Evolutionary conservation across 1,140 invertebrate species (phyloP).

Genomic region (Hirudo medicinalis): DNA sequence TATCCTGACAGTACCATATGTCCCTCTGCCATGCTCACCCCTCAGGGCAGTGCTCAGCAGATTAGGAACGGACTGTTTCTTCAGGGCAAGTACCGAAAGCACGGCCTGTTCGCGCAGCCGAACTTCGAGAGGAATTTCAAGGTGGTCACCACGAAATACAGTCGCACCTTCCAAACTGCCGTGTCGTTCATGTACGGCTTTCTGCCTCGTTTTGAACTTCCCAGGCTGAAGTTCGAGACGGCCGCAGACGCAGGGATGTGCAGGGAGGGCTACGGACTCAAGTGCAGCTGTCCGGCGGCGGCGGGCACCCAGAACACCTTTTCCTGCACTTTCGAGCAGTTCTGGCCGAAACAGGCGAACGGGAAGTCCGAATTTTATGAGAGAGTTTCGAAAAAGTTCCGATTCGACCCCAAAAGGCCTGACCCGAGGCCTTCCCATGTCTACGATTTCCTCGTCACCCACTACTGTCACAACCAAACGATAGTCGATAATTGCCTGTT

Average conservation of each 20-base stretch:
- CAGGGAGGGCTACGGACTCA: constrained; percentile 42
- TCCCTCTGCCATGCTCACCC: constrained; percentile 58
- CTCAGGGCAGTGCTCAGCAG: constrained; percentile 56
- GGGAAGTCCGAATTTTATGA: background rate
- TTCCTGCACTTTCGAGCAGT: constrained; percentile 24
- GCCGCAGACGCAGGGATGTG: constrained; percentile 29
- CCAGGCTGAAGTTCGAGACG: constrained; percentile 44
- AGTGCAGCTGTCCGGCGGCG: constrained; percentile 53
- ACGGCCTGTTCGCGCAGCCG: constrained; percentile 43
- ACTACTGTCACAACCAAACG: constrained; percentile 64
- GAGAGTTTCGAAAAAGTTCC: background rate
- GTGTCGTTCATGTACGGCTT: constrained; percentile 64
- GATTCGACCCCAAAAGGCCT: too few species aligned
- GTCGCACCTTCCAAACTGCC: constrained; percentile 75
- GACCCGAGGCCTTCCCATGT: constrained; percentile 13
- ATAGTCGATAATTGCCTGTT: constrained; percentile 46
- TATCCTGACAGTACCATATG: constrained; percentile 51
- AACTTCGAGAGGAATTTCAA: constrained; percentile 50
- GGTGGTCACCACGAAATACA: constrained; percentile 65
- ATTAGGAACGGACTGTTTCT: constrained; percentile 60
- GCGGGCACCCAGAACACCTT: constrained; percentile 23
- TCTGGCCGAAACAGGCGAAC: background rate
- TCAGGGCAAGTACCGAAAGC: constrained; percentile 53
- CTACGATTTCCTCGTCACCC: constrained; percentile 62
- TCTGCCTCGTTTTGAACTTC: constrained; percentile 48